Evolutionary conservation across 2,888 invertebrate genomes (phyloP).

Genomic region (Drosophila nigritarsus): DNA sequence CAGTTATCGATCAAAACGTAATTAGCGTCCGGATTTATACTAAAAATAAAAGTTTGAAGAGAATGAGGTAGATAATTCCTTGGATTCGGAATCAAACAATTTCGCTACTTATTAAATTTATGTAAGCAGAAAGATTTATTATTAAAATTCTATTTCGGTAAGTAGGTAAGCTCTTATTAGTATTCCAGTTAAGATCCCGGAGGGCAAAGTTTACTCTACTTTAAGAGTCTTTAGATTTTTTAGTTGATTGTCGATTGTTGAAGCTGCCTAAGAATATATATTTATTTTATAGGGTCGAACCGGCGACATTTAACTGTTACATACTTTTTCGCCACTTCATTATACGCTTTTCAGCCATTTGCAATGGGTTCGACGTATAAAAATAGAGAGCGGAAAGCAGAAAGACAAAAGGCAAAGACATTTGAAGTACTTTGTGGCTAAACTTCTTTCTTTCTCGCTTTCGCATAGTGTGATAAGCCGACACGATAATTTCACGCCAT

Average conservation of each 20-base stretch:
- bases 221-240: neutral
- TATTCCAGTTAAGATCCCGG: neutral
- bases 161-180: neutral
- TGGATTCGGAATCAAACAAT: neutral
- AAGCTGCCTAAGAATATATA: neutral
- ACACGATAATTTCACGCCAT: slow-evolving; percentile 17
- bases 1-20: too few species aligned
- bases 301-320: neutral
- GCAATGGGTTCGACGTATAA: neutral
- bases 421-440: slow-evolving; percentile 4
- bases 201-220: neutral
- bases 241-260: neutral
- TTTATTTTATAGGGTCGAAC: neutral
- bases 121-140: neutral
- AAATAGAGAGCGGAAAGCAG: neutral
- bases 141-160: too few species aligned
- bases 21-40: too few species aligned
- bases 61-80: neutral
- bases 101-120: neutral
- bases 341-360: neutral
- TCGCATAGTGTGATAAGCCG: neutral
- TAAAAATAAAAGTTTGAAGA: too few species aligned
- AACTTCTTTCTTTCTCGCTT: neutral
- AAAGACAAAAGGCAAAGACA: neutral
- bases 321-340: neutral